Conservation (phyloP, 2,113 vertebrate species). For the Melanerpes aurifrons region DNA sequence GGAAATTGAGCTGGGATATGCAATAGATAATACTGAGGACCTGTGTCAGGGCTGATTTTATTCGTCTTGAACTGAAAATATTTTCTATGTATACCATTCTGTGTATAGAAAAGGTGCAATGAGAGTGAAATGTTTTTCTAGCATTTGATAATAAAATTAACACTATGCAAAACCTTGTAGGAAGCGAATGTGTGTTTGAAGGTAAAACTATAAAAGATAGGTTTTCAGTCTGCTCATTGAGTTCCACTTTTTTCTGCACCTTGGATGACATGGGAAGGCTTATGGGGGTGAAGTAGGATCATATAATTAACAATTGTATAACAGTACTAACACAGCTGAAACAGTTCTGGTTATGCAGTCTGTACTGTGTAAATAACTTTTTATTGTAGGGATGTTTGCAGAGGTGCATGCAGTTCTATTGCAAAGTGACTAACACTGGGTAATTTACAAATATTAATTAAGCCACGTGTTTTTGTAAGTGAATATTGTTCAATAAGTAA, state of each 20-base stretch:
- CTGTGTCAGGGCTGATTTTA: not conserved
- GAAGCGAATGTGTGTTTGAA: not conserved
- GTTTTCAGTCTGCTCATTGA: not conserved
- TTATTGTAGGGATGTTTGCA: not conserved
- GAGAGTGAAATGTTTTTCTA: not conserved
- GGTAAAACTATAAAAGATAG: not conserved
- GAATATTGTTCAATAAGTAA: not conserved
- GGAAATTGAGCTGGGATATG: not conserved
- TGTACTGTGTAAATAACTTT: not conserved
- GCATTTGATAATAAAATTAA: not conserved
- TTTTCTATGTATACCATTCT: not conserved
- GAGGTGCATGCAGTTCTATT: not conserved
- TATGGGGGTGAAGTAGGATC: not conserved
- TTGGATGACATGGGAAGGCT: not conserved
- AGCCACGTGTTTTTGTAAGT: not conserved
- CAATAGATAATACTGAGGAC: not conserved
- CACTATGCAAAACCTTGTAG: not conserved
- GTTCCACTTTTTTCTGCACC: not conserved
- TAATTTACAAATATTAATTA: constrained; percentile 10
- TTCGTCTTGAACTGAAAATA: not conserved
- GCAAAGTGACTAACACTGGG: not conserved
- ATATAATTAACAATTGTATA: rapidly evolving
- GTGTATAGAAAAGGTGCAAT: not conserved
- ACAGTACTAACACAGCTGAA: not conserved
- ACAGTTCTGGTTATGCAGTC: not conserved